A percentile compares a stretch with the other conserved stretches of the same genome.
These are phyloP conservation scores for Heliconius hortense DNA, from an alignment of 2,888 invertebrate species.

Conservation along the genomic window DNA sequence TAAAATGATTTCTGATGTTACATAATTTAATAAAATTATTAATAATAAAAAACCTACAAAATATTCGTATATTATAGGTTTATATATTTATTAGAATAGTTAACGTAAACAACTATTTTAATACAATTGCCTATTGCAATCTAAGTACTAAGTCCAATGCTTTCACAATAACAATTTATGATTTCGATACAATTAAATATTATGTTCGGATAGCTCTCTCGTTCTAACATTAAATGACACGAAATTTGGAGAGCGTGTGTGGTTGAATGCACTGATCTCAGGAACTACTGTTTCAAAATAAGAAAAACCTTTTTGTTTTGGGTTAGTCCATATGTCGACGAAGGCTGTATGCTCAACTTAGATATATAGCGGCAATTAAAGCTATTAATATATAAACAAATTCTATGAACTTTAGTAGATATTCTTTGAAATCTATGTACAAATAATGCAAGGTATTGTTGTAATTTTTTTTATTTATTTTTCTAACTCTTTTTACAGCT, in stretches of 20 bases:
- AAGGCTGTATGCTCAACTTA: too few relatives aligned
- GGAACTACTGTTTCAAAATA: not conserved
- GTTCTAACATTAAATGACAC: not conserved
- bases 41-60: too few relatives aligned
- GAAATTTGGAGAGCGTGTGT: not conserved
- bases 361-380: too few relatives aligned
- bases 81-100: slow-evolving; percentile 2
- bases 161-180: slow-evolving; percentile 30
- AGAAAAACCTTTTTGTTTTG: not conserved
- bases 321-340: not conserved
- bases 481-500: too few relatives aligned
- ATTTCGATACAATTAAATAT: not conserved
- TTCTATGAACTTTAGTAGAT: not conserved
- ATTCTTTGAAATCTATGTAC: not conserved
- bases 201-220: not conserved
- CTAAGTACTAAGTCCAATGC: slow-evolving; percentile 35
- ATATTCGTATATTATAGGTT: too few relatives aligned
- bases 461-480: too few relatives aligned
- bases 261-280: not conserved
- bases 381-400: too few relatives aligned
- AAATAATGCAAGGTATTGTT: not conserved
- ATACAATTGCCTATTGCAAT: slow-evolving; percentile 24
- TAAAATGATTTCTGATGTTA: too few relatives aligned
- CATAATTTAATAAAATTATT: too few relatives aligned
- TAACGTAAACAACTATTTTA: slow-evolving; percentile 17